Evolutionary conservation across 2,797 vertebrate genomes (phyloP), one percentile per base, ranked within the genome.

Genomic region (Neopelma chrysocephalum): DNA sequence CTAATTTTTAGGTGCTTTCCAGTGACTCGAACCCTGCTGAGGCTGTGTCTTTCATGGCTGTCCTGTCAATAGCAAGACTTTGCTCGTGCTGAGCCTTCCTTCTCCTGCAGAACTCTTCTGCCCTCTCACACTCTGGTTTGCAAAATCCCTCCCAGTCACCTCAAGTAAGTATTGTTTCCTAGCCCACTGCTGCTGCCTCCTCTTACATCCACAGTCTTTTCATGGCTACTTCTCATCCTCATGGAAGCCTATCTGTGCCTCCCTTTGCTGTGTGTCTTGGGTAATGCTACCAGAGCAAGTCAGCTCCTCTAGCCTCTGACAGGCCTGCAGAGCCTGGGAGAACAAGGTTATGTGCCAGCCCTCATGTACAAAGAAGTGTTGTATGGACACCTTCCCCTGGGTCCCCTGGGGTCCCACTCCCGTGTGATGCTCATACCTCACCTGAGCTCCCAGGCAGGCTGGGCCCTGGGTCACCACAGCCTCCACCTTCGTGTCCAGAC

Each of bases 341-440:
- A 82, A 77, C 2, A 11, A 50, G 16, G 31, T 34, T 73, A 66
- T 1, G 3, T 34, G 15, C n/a, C n/a, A 70, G 15, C 36, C 38
- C 38, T 79, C n/a, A 11, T 0, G 2, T 15, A 32, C 21, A 57
- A 71, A 87, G 42, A 18, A 45, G 26, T 13, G 64, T 64, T 69
- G 34, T 10, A 29, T 0, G 0, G 42, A 47, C 19, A 42, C 11
- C 12, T 48, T 65, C 40, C 32, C 45, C 57, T 36, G 22, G 11
- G 5, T 65, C 40, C 32, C 45, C 57, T 36, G 22, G 11, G 5
- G 1, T 56, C 45, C 36, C 40, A 4, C 27, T 87, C 13, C 43
- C 48, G 27, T 1, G 1, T 1, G 0, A 42, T 8, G 34, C 27
- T 69, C 4, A 1, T 53, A 21, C n/a, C 72, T 66, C 48, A 70